A percentile compares a stretch with the other conserved stretches of the same genome.
Evolutionary conservation across 2,888 invertebrate species (phyloP).

Genomic region (Pristionchus fissidentatus): DNA sequence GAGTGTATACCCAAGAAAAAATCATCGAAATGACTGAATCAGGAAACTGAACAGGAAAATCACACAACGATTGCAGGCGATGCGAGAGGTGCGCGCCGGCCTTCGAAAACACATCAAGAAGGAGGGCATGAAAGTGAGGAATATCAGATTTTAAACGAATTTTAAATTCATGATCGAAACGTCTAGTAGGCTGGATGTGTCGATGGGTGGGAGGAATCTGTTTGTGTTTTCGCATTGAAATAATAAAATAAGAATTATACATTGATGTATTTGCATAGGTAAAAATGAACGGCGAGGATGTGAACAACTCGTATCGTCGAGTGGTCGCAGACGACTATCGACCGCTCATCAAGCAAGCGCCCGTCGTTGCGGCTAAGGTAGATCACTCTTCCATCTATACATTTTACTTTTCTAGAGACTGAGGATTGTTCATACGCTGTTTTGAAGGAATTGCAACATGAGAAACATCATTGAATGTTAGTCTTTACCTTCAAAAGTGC

Average conservation of each 20-base stretch:
- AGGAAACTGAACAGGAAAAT: too few species aligned
- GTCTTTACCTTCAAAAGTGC: too few species aligned
- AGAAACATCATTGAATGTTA: too few species aligned
- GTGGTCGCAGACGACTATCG: conserved; percentile 48
- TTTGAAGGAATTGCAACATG: neutral
- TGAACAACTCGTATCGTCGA: conserved; percentile 20
- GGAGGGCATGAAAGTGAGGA: conserved; percentile 47
- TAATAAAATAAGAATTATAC: neutral
- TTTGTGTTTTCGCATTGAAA: neutral
- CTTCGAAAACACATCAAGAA: conserved; percentile 51
- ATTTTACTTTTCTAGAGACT: too few species aligned
- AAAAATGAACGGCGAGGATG: conserved; percentile 45
- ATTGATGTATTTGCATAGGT: neutral
- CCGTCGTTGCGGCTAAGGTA: too few species aligned
- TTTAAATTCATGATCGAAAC: neutral
- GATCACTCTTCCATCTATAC: too few species aligned
- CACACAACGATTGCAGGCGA: conserved; percentile 49
- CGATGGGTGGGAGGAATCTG: too few species aligned
- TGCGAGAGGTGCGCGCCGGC: conserved; percentile 51
- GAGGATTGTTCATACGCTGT: too few species aligned
- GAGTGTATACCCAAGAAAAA: neutral
- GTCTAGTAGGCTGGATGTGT: too few species aligned
- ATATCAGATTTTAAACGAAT: neutral
- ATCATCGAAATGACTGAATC: neutral
- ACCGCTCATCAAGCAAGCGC: conserved; percentile 38